Base-by-base conservation (phyloP, 2,888 invertebrate genomes). In the Clistopyga incitator region DNA sequence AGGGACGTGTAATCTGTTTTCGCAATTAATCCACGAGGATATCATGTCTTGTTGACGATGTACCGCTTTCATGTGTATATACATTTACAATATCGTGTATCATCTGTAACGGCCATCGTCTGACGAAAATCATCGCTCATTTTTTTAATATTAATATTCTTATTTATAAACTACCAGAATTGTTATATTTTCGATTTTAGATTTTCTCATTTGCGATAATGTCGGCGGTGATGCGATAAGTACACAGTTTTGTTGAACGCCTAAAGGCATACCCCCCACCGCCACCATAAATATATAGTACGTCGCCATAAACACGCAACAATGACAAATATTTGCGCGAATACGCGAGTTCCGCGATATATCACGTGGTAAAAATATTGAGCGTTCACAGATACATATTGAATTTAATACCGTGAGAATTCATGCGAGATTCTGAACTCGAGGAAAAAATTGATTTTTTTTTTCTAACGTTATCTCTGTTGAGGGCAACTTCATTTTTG, bases 301-400 rank as follows among this genome's bases (percentile, higher is more conserved):
- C 38, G 52, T 52, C 42, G 71, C 64, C n/a, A 29, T 45, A 76
- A 67, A 70, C 42, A 20, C 59, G 54, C 64, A 50, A 77, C 25
- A 45, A 42, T 67, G 71, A 47, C 59, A 52, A 81, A 81, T 71
- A 81, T 81, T 76, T 65, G 70, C 70, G 68, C 54, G 50, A 59
- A 6, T 54, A 42, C 70, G 47, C 50, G 71, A 72, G 54, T 81
- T 54, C 10, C 15, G 45, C 45, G 13, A 45, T 45, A 45, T 45
- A 74, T 54, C 42, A 11, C n/a, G 71, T 20, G 76, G 25, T 42
- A 77, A 77, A 77, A 38, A 50, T 59, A 50, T 65, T n/a, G 18
- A 18, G 34, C 25, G 11, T 10, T 11, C 4, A 65, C 29, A 38
- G 34, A 50, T 59, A 10, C 11, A 20, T 25, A 18, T 50, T 10